Evolutionary conservation across 2,797 vertebrate genomes (phyloP).

Genomic region (Neostethus bicornis): DNA sequence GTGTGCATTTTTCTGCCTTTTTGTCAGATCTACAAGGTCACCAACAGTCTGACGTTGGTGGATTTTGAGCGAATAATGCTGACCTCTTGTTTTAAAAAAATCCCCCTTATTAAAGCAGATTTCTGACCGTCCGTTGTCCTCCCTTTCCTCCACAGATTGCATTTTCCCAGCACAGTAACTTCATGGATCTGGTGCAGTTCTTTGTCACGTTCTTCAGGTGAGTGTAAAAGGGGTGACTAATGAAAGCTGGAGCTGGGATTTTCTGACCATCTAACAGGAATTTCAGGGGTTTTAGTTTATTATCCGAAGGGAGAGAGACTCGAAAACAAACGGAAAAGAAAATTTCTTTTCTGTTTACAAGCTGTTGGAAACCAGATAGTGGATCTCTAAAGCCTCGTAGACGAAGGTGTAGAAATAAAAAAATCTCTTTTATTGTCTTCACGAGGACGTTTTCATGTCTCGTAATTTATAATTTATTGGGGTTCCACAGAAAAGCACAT

Average conservation of each 20-base stretch:
- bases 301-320: neutral
- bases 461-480: too few relatives aligned
- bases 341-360: neutral
- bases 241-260: neutral
- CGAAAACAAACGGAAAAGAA: neutral
- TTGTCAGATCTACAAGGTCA: constrained; percentile 42
- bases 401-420: too few relatives aligned
- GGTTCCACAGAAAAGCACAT: too few relatives aligned
- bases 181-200: constrained; percentile 99
- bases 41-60: neutral
- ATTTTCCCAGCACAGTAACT: constrained; percentile 99
- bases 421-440: too few relatives aligned
- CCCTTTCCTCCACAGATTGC: constrained; percentile 84
- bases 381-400: too few relatives aligned
- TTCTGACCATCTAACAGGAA: neutral
- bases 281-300: neutral
- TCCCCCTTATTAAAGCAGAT: constrained; percentile 19
- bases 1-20: constrained; percentile 11
- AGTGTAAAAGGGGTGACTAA: constrained; percentile 31
- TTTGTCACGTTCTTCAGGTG: constrained; percentile 99
- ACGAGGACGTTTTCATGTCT: too few relatives aligned
- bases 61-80: constrained; percentile 30
- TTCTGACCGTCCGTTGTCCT: constrained; percentile 10
- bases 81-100: constrained; percentile 29
- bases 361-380: neutral